phyloP scores from a whole-genome alignment of 2,113 vertebrate species.

The Phyllostomus discolor region DNA sequence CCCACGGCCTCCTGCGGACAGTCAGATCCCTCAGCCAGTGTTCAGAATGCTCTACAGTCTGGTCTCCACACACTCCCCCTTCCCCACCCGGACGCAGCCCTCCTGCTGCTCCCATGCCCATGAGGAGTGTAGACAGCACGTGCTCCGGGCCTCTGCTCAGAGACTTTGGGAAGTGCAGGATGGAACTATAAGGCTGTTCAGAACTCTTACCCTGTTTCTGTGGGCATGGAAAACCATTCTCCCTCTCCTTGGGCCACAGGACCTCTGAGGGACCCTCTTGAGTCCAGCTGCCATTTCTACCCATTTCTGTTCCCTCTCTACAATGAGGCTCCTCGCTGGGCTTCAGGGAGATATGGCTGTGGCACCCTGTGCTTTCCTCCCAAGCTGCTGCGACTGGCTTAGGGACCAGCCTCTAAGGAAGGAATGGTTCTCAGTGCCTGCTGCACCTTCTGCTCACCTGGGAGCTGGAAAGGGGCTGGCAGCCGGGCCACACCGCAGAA shows the following conservation, averaged over 20 bases:
- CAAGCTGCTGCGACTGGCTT: background rate
- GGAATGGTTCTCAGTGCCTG: background rate
- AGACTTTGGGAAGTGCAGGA: background rate
- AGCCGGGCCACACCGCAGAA: background rate
- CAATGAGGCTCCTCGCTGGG: no score
- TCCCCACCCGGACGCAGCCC: background rate
- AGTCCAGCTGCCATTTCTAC: background rate
- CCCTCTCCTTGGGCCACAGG: background rate
- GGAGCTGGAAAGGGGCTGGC: background rate
- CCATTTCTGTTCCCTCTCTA: background rate
- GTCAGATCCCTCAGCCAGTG: no score
- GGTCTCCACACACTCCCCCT: background rate
- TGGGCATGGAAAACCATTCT: no score
- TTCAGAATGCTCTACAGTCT: no score
- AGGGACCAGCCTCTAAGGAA: background rate
- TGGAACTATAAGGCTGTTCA: fast-evolving
- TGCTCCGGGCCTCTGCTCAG: background rate
- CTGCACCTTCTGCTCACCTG: background rate
- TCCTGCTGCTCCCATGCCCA: background rate
- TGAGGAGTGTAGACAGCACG: fast-evolving
- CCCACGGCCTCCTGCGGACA: background rate
- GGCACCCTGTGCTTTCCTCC: background rate
- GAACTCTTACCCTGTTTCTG: fast-evolving
- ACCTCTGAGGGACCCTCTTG: background rate
- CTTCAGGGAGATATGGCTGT: background rate